Evolutionary conservation across 2,888 invertebrate genomes (phyloP).

Genomic region (Eurois occulta): DNA sequence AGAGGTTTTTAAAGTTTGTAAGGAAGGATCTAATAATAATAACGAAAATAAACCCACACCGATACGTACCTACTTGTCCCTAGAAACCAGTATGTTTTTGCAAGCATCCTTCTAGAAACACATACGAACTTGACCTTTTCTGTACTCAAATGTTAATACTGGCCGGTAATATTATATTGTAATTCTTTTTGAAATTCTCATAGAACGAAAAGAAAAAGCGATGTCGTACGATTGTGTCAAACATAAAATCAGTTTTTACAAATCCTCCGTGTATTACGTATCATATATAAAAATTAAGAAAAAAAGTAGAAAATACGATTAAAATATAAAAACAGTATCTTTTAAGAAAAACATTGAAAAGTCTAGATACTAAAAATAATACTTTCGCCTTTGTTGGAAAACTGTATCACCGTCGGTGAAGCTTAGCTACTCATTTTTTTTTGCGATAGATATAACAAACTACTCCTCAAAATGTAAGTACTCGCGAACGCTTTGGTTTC

Average conservation of each 20-base stretch:
- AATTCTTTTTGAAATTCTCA: conserved; percentile 22
- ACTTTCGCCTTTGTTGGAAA: conserved; percentile 7
- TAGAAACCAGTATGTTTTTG: not conserved
- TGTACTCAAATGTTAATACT: conserved; percentile 3
- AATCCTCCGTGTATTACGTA: conserved; percentile 42
- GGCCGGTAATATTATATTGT: not conserved
- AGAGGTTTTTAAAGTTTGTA: no score
- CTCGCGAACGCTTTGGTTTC: not conserved
- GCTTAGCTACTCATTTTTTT: not conserved
- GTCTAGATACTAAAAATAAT: conserved; percentile 14
- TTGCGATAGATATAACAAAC: conserved; percentile 40
- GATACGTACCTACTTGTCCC: no score
- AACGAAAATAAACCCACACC: no score
- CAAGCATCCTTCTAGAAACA: not conserved
- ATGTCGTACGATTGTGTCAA: not conserved
- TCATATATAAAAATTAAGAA: conserved; percentile 42
- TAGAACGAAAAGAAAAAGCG: conserved; percentile 16
- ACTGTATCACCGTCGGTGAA: conserved; percentile 48
- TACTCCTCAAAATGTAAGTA: conserved; percentile 51
- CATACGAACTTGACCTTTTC: not conserved
- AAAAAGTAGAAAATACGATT: conserved; percentile 53
- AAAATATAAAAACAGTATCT: conserved; percentile 49
- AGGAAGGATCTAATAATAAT: no score
- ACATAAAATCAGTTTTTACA: conserved; percentile 40
- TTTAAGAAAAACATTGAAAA: conserved; percentile 52